Evolutionary conservation across 2,797 vertebrate species (phyloP), one percentile per base, ranked within the genome.

Genomic region (Leptodactylus fallax): DNA sequence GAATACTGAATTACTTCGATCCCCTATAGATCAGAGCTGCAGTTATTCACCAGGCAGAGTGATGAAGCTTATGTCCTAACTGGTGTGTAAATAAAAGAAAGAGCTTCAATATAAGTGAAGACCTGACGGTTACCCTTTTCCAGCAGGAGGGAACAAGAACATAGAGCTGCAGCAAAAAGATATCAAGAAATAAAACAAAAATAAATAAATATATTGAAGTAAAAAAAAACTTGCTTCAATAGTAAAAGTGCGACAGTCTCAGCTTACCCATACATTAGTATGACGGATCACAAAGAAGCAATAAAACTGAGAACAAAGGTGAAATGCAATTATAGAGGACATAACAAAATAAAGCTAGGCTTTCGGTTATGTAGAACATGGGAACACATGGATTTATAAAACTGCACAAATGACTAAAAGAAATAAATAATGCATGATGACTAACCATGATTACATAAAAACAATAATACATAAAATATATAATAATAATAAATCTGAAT

Each of bases 151-250:
- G 25, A 91, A 87, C 19, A 60, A 90, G 45, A 76, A 74, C 85
- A 87, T 90, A 84, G 45, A 91, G 81, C 91, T 87, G 85, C 90
- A 83, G 83, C 87, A 69, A 88, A 72, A 9, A 51, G 61, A 90
- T 86, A 90, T 90, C 0, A 87, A 89, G 36, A 85, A 56, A 89
- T 82, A 80, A 27, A 81, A 51, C 65, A 27, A 14, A 36, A 67
- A 25, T 6, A 36, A 36, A 36, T 36, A 36, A 36, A 36, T 36
- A 36, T 36, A 36, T 36, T 36, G 36, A 36, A 36, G 36, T 36
- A 1, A 36, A 36, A 36, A 36, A 36, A 36, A 36, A 2, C 9
- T 21, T 8, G 56, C 13, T 58, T 17, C 56, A 58, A 58, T 58
- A 65, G 60, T 76, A 36, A 88, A 79, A 85, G 83, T 63, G 0